phyloP scores from a whole-genome alignment of 2,113 vertebrate species.

The Terrapene triunguis region DNA sequence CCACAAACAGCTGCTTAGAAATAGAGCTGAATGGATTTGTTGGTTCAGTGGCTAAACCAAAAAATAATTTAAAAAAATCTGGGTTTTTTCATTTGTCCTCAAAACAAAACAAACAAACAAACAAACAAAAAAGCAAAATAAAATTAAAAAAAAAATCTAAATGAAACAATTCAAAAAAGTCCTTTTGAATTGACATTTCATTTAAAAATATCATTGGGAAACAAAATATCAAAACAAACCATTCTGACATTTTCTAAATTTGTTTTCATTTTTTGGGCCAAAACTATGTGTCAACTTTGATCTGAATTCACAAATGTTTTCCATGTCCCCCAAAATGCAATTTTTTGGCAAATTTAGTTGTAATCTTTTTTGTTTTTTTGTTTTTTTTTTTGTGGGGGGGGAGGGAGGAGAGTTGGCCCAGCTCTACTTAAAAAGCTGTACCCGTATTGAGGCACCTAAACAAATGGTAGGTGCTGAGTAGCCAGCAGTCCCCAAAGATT shows the following conservation, averaged over 20 bases:
- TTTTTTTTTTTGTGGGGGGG: too few relatives aligned
- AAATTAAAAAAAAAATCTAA: too few relatives aligned
- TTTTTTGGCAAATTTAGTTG: not conserved
- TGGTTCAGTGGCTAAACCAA: not conserved
- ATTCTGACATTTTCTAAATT: not conserved
- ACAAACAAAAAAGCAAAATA: too few relatives aligned
- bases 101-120: not conserved
- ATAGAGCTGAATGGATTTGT: not conserved
- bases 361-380: not conserved
- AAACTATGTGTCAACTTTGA: not conserved
- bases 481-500: not conserved
- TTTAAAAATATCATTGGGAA: not conserved
- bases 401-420: too few relatives aligned
- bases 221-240: not conserved
- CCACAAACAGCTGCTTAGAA: not conserved
- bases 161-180: not conserved
- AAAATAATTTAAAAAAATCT: not conserved
- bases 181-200: not conserved
- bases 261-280: not conserved
- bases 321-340: not conserved
- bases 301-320: not conserved
- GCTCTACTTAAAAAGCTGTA: not conserved
- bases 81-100: not conserved
- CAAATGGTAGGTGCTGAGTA: not conserved
- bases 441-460: not conserved